A percentile compares a stretch with the other conserved stretches of the same genome.
Evolutionary conservation across 1,140 invertebrate genomes (phyloP).

Genomic region (Drosophila nasuta): DNA sequence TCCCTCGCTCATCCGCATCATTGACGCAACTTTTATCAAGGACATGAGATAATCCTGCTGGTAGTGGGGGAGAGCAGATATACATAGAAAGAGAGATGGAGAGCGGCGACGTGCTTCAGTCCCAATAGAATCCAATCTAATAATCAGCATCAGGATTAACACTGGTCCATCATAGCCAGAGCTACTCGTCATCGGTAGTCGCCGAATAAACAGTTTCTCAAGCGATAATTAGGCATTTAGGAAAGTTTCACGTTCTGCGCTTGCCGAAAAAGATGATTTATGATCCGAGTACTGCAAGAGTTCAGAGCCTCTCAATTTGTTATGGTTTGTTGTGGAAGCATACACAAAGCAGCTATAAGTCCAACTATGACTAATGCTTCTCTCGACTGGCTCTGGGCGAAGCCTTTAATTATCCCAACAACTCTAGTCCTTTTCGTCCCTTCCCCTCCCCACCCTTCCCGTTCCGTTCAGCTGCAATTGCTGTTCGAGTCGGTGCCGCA

Average conservation of each 20-base stretch:
- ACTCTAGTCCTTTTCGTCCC: background rate
- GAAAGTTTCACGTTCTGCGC: conserved; percentile 42
- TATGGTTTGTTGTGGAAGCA: conserved; percentile 27
- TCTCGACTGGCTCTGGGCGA: conserved; percentile 14
- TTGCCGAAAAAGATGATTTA: conserved; percentile 66
- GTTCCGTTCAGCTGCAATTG: conserved; percentile 10
- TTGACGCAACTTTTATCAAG: conserved; percentile 53
- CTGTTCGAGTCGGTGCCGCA: conserved; percentile 25
- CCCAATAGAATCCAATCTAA: conserved; percentile 1
- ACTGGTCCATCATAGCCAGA: background rate
- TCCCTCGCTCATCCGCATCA: conserved; percentile 13
- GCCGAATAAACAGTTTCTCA: conserved; percentile 33
- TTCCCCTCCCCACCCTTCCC: background rate
- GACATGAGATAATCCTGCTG: conserved; percentile 61
- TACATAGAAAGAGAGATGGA: background rate
- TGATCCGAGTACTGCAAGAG: conserved; percentile 52
- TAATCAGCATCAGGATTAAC: conserved; percentile 12
- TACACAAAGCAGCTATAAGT: conserved; percentile 18
- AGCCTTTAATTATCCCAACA: conserved; percentile 15
- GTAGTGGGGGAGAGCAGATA: background rate
- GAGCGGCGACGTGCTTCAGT: background rate
- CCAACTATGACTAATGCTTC: conserved; percentile 31
- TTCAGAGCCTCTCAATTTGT: conserved; percentile 68
- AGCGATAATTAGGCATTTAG: conserved; percentile 68
- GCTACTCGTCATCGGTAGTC: conserved; percentile 31